phyloP scores from a whole-genome alignment of 2,113 vertebrate genomes.

The Myiopsitta monachus region DNA sequence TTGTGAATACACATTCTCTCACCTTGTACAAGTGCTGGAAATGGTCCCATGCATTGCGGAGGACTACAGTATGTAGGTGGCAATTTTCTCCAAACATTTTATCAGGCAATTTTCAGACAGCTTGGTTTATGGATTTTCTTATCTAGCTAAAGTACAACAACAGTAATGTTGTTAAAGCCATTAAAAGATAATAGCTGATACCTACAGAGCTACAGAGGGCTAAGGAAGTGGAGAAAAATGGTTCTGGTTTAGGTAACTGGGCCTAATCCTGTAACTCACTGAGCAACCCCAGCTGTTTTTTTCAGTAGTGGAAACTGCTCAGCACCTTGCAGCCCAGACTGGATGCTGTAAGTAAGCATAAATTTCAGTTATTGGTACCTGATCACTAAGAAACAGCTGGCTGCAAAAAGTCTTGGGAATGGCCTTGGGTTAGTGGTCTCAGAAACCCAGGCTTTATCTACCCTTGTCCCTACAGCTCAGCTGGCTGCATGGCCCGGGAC shows the following conservation, averaged over 20 bases:
- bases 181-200: not conserved
- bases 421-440: not conserved
- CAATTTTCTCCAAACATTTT: constrained; percentile 49
- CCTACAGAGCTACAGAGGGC: not conserved
- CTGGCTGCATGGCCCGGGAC: not conserved
- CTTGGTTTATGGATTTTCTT: not conserved
- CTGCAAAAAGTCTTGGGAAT: not conserved
- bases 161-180: not conserved
- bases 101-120: not conserved
- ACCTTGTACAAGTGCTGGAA: not conserved
- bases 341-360: not conserved
- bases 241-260: not conserved
- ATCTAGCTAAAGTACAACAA: not conserved
- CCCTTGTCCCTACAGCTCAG: not conserved
- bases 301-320: not conserved
- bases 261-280: not conserved
- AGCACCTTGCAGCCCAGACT: not conserved
- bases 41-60: not conserved
- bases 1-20: constrained; percentile 16
- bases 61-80: not conserved
- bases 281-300: not conserved
- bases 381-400: not conserved
- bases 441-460: not conserved
- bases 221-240: not conserved
- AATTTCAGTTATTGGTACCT: not conserved